phyloP scores from a whole-genome alignment of 2,113 vertebrate species.

The Cottus gobio region DNA sequence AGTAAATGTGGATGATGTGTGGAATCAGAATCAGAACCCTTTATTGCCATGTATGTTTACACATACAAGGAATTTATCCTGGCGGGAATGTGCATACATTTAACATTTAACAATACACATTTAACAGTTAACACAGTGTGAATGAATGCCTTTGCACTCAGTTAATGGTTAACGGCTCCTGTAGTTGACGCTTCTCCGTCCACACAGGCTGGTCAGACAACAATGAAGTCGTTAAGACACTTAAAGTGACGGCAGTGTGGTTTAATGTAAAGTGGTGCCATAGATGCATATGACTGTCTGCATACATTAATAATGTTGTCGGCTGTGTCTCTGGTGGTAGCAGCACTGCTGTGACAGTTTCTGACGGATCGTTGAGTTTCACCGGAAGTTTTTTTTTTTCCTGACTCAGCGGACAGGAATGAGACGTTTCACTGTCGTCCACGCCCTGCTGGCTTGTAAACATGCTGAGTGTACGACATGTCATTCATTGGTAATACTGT shows the following conservation, averaged over 20 bases:
- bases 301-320: not conserved
- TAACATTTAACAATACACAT: too few species aligned
- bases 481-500: not conserved
- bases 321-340: not conserved
- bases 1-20: not conserved
- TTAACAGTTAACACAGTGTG: too few species aligned
- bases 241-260: not conserved
- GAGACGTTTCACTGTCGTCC: not conserved
- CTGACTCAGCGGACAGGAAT: conserved; percentile 41
- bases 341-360: conserved; percentile 27
- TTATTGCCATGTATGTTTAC: too few species aligned
- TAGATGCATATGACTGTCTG: not conserved
- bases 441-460: conserved; percentile 17
- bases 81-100: too few species aligned
- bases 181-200: not conserved
- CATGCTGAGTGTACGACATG: not conserved
- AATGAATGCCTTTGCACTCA: not conserved
- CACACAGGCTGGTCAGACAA: not conserved
- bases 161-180: conserved; percentile 38
- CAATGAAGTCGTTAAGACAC: not conserved
- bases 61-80: too few species aligned
- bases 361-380: conserved; percentile 49
- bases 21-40: too few species aligned
- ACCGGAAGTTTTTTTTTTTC: conserved; percentile 43
- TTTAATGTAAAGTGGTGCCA: not conserved